Evolutionary conservation across 1,140 invertebrate species (phyloP).

Genomic region (Tetramorium alpestre): DNA sequence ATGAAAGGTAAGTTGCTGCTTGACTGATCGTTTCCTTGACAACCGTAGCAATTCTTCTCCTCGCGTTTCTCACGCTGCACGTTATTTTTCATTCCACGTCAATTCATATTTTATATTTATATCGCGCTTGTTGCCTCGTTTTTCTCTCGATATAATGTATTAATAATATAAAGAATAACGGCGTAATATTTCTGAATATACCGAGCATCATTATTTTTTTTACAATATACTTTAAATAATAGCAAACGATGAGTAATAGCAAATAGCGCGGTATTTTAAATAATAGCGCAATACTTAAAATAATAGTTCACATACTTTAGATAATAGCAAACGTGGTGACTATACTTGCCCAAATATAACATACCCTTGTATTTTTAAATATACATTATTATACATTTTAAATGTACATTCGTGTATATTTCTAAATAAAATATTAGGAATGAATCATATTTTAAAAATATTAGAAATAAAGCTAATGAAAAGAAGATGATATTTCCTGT

Average conservation of each 20-base stretch:
- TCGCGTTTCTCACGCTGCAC: not conserved
- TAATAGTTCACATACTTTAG: not conserved
- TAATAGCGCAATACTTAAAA: not conserved
- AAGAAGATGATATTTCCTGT: not conserved
- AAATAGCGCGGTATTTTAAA: not conserved
- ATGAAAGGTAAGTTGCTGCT: not conserved
- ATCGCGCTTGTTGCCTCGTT: not conserved
- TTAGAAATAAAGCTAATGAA: not conserved
- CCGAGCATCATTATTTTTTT: not conserved
- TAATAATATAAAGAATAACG: not conserved
- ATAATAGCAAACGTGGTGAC: not conserved
- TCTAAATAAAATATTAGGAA: not conserved
- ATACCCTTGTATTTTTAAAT: not conserved
- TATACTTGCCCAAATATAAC: not conserved
- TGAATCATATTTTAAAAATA: not conserved
- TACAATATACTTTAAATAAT: not conserved
- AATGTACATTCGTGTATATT: not conserved
- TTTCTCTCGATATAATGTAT: too few relatives aligned
- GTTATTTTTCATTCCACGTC: not conserved
- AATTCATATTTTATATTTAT: not conserved
- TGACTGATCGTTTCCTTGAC: not conserved
- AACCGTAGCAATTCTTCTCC: not conserved
- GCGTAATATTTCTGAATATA: not conserved
- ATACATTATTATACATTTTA: too few relatives aligned
- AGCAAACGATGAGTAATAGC: too few relatives aligned